These are phyloP conservation scores for Erpobdella octoculata DNA, from an alignment of 2,888 invertebrate genomes.

Conservation along the genomic window DNA sequence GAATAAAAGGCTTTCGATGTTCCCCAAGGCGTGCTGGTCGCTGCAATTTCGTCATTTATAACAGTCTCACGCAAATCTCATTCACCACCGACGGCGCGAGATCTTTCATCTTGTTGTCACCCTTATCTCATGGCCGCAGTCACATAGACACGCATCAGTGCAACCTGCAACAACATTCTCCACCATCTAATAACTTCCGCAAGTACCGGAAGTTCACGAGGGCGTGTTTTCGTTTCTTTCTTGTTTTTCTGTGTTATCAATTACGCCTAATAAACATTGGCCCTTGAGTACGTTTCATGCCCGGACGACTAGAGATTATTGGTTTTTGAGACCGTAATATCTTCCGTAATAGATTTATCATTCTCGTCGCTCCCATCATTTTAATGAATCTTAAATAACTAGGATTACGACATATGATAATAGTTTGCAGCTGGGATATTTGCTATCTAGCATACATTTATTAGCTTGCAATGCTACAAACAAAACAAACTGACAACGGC, in stretches of 20 bases:
- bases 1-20: not conserved
- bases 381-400: no score
- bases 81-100: constrained; percentile 10
- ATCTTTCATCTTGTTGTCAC: constrained; percentile 22
- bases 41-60: constrained; percentile 10
- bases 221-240: constrained; percentile 12
- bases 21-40: not conserved
- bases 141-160: constrained; percentile 4
- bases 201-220: not conserved
- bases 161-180: constrained; percentile 15
- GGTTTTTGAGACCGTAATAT: constrained; percentile 3
- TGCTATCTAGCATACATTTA: no score
- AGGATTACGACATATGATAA: no score
- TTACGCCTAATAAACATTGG: not conserved
- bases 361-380: no score
- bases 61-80: not conserved
- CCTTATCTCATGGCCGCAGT: constrained; percentile 4
- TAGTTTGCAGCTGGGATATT: no score
- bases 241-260: constrained; percentile 2
- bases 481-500: no score
- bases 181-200: constrained; percentile 3
- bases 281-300: not conserved
- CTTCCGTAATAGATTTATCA: constrained; percentile 12
- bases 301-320: not conserved
- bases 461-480: no score